Evolutionary conservation across 2,113 vertebrate species (phyloP), one percentile per base, ranked within the genome.

Genomic region (Scomber colias): DNA sequence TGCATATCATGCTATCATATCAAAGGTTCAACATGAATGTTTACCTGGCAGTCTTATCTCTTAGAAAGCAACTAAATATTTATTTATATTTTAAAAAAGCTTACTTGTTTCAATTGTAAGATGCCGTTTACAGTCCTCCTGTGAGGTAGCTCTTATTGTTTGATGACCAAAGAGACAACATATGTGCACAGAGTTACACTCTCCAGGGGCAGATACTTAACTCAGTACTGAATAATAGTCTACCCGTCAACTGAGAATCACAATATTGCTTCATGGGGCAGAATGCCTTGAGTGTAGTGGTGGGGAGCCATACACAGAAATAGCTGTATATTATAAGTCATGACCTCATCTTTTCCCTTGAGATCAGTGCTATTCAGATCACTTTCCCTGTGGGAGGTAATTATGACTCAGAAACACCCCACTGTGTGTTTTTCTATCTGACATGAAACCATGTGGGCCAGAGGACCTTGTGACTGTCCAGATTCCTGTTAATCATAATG

Each of bases 381-480:
- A 0, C 55, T 79, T 65, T 79, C 80, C 78, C 75, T 19, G 75
- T 77, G 69, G 87, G 90, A 83, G 84, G 74, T 73, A 69, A 79
- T 73, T 90, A 82, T 88, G 82, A 91, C 77, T 87, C 85, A 88
- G 62, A 88, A 77, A 85, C 85, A 77, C 61, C 62, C 46, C 31
- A 16, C 70, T 68, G 48, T 40, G 31, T 77, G 80, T 60, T 79
- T 74, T 75, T 84, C 14, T 66, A 40, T 57, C 54, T 77, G 84
- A 85, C 53, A 31, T 68, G 48, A 75, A 80, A 82, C 14, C 27
- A 54, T 24, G 81, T 81, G 73, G 74, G 88, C 53, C 61, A 69
- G 44, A 74, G 44, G 62, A 83, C 54, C 59, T 30, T 24, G 66
- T 19, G 50, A 44, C 30, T 71, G 69, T 73, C 70, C 63, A 67